Evolutionary conservation across 2,888 invertebrate genomes (phyloP), one percentile per base, ranked within the genome.

Genomic region (Philereme vetulata): DNA sequence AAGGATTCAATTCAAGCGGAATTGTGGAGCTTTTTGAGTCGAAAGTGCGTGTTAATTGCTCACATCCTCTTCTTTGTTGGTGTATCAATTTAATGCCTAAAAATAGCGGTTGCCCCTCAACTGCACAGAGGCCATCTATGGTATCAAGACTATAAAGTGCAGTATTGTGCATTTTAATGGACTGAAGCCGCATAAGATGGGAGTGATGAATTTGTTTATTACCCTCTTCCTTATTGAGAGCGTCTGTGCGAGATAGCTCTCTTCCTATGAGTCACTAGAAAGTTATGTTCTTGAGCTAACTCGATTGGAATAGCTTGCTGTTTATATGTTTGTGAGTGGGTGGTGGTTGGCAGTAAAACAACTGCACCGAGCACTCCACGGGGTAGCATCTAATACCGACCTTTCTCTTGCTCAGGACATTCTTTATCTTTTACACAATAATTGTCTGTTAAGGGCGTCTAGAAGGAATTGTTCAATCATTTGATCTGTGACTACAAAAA

Each of bases 211-310:
- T 91, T 91, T 89, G 90, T 91, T 92, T 91, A 92, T 92, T 92
- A 85, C 89, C 86, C 88, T 86, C 91, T 91, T 92, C 92, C 92
- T 92, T 90, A 92, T 92, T 91, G 92, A 90, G 90, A 90, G 80
- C 89, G 91, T 90, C 90, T 90, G 91, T 74, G 80, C 83, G 77
- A 88, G 90, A 91, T 91, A 88, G 88, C 88, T 89, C 89, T 88
- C 91, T 90, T 92, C 91, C 91, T 90, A 90, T 92, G 91, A 92
- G 80, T 92, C 91, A 92, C 86, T 90, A 90, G 91, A 90, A 91
- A 92, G 90, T 87, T 76, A 90, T 90, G 86, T 86, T 87, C 88
- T 85, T 82, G 80, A 81, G 81, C 82, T 84, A 86, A 89, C 84
- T 88, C 82, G 85, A 83, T 85, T 82, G 81, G 78, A 82, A 85